These are phyloP conservation scores for Tetraneura akinire DNA, from an alignment of 1,140 invertebrate genomes.

Conservation along the genomic window DNA sequence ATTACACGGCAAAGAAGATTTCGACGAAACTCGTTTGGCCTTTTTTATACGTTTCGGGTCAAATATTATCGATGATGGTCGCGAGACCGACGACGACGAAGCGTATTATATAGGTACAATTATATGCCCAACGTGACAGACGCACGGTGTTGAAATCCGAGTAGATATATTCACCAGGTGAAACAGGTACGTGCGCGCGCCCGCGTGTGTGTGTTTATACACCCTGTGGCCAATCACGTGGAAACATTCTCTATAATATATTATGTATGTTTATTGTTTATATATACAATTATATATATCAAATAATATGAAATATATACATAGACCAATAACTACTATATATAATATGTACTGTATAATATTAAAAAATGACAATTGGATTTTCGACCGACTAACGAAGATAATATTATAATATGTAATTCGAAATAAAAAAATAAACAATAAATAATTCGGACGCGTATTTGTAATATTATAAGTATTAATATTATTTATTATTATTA, in stretches of 20 bases:
- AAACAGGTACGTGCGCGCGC: too few species aligned
- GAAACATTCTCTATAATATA: too few species aligned
- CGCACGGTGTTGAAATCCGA: constrained; percentile 25
- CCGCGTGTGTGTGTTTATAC: neutral
- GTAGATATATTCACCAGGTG: neutral
- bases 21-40: neutral
- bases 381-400: neutral
- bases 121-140: neutral
- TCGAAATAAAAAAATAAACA: neutral
- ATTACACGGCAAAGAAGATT: too few species aligned
- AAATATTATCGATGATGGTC: too few species aligned
- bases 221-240: constrained; percentile 1
- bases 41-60: neutral
- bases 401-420: too few species aligned
- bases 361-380: neutral
- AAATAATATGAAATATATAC: too few species aligned
- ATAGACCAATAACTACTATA: too few species aligned
- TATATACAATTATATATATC: too few species aligned
- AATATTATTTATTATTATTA: neutral
- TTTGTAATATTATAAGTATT: too few species aligned
- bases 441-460: neutral
- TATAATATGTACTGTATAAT: neutral
- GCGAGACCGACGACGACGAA: too few species aligned
- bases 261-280: too few species aligned
- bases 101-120: neutral